Base-by-base conservation (phyloP, 2,888 invertebrate genomes). In the Nowickia ferox region DNA sequence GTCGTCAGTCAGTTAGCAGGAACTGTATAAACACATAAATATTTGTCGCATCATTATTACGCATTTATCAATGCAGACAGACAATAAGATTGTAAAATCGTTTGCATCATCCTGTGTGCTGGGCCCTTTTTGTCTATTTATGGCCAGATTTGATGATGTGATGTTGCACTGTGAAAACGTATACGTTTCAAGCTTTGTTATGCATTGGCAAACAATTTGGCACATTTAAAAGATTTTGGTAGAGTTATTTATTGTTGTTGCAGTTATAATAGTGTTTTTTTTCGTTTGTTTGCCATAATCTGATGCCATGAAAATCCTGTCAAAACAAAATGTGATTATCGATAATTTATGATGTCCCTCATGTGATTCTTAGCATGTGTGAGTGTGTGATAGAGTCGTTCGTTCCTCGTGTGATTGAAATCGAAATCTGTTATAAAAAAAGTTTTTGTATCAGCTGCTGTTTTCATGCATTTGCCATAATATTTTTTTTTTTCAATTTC, bases 281-380 rank as follows among this genome's bases (percentile, higher is more conserved):
- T 59, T 57, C 13, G 9, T 22, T 22, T 51, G 38, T 53, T 69
- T 69, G 17, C 9, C 38, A 11, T 38, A 55, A 13, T 75, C n/a
- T 38, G 57, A 19, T 79, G 65, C 42, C 65, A 69, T 57, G 1
- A 57, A 84, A 65, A 88, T 90, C 89, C 91, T 92, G 92, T 92
- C 92, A 92, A 91, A 92, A 92, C 91, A 92, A 90, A 91, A 91
- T 91, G 91, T 90, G 92, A 92, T 92, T 92, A 92, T 91, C 90
- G 91, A 91, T 92, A 92, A 92, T 92, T 92, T 92, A 92, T 92
- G 92, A 92, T 92, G 91, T 91, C 91, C 72, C 72, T 83, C 65
- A 51, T 83, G 65, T 71, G 71, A 53, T 71, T 65, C 30, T 2
- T 30, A 22, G n/a, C 44, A 77, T 51, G 19, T 22, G 44, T 6